Evolutionary conservation across 30 jellyfish, hydroid and myxozoan species (phyloP).

Genomic region (Mastigias papua): DNA sequence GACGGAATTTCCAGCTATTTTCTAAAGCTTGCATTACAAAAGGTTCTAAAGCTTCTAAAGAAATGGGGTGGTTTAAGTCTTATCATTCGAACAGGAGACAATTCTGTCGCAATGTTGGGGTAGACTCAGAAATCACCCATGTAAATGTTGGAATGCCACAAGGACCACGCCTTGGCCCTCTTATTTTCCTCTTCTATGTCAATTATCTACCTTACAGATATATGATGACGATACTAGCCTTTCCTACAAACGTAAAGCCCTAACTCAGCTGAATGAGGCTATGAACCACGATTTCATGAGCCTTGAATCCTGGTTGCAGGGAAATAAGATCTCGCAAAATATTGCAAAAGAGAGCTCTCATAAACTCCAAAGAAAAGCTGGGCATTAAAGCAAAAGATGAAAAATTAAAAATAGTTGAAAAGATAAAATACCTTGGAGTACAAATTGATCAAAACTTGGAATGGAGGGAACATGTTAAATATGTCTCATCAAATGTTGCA

Average conservation of each 20-base stretch:
- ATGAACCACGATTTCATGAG: constrained; percentile 19
- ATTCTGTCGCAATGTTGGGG: neutral
- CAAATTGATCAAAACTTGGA: constrained; percentile 38
- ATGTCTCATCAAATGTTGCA: constrained; percentile 32
- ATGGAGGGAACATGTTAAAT: constrained; percentile 41
- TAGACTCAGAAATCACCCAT: neutral
- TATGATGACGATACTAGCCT: constrained; percentile 27
- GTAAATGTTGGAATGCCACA: constrained; percentile 4
- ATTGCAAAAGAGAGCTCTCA: constrained; percentile 1
- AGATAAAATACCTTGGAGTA: constrained; percentile 45
- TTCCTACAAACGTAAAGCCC: constrained; percentile 2
- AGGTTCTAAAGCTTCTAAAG: neutral
- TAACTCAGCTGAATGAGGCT: constrained; percentile 37
- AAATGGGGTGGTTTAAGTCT: neutral
- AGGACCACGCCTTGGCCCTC: constrained; percentile 8
- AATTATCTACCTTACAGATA: neutral
- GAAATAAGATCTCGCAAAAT: constrained; percentile 3
- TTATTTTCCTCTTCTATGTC: neutral
- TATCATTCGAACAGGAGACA: neutral
- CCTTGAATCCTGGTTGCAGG: constrained; percentile 19
- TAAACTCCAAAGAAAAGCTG: neutral
- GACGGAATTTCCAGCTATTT: constrained; percentile 24
- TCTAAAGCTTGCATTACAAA: constrained; percentile 38
- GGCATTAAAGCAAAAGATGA: neutral
- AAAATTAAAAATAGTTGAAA: neutral